Evolutionary conservation across 2,113 vertebrate genomes (phyloP).

Genomic region (Austrofundulus limnaeus): DNA sequence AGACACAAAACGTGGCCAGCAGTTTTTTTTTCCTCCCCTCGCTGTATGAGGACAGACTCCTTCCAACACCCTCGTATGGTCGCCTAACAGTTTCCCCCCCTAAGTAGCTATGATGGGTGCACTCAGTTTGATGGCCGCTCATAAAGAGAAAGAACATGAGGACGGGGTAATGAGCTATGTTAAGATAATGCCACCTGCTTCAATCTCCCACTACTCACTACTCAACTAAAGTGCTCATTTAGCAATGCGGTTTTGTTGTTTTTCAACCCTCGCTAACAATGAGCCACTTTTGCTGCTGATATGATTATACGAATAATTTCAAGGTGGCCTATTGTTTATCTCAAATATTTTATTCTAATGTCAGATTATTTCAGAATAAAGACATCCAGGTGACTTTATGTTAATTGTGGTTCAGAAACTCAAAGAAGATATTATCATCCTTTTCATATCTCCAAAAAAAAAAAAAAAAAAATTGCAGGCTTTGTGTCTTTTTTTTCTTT

Average conservation of each 20-base stretch:
- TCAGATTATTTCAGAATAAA: constrained; percentile 24
- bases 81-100: constrained; percentile 17
- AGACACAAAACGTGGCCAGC: constrained; percentile 24
- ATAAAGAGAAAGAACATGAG: constrained; percentile 55
- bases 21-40: constrained; percentile 26
- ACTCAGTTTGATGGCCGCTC: constrained; percentile 65
- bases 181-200: constrained; percentile 68
- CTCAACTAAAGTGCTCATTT: constrained; percentile 60
- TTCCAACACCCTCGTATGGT: constrained; percentile 46
- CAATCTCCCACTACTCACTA: constrained; percentile 36
- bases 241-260: constrained; percentile 45
- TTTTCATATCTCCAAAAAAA: constrained; percentile 58
- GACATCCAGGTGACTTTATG: constrained; percentile 39
- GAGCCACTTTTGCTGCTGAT: constrained; percentile 26
- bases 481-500: constrained; percentile 67
- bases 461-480: constrained; percentile 53
- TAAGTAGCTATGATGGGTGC: constrained; percentile 66
- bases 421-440: constrained; percentile 49
- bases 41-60: constrained; percentile 17
- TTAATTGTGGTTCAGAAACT: constrained; percentile 50
- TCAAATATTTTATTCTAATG: constrained; percentile 16
- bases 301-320: constrained; percentile 34
- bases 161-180: constrained; percentile 61
- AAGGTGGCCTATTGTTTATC: constrained; percentile 11
- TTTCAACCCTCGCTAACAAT: constrained; percentile 29